These are phyloP conservation scores for Excalfactoria chinensis DNA, from an alignment of 2,113 vertebrate genomes.

Conservation along the genomic window DNA sequence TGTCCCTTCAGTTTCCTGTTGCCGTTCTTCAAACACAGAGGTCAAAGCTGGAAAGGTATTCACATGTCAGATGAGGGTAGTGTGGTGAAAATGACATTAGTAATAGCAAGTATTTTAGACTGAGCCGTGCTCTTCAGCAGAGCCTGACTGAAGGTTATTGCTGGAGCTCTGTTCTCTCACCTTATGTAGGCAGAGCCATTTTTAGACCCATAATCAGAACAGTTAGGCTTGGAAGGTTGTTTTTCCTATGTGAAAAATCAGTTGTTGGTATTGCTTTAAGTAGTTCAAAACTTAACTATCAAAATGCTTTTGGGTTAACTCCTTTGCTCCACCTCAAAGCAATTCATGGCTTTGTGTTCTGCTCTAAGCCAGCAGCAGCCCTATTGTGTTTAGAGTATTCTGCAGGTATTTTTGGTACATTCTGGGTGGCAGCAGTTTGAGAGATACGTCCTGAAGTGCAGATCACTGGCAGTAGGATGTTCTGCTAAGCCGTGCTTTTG, in stretches of 20 bases:
- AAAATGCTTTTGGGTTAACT: not conserved
- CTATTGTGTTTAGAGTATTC: not conserved
- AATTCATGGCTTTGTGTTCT: not conserved
- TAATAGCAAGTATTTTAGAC: not conserved
- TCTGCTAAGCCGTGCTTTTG: not conserved
- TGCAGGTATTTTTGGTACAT: not conserved
- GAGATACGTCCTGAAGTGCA: not conserved
- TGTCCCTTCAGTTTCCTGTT: fast-evolving
- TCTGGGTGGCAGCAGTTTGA: not conserved
- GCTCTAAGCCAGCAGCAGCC: not conserved
- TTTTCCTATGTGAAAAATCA: not conserved
- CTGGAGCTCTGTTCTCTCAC: not conserved
- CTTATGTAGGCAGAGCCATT: not conserved
- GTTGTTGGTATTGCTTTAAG: not conserved
- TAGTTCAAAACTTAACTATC: not conserved
- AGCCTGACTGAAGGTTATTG: not conserved
- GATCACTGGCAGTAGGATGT: fast-evolving
- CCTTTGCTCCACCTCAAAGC: not conserved
- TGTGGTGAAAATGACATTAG: fast-evolving
- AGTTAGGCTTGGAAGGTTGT: fast-evolving
- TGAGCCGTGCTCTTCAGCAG: not conserved
- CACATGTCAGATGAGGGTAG: fast-evolving
- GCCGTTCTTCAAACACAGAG: not conserved
- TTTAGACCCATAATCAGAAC: fast-evolving
- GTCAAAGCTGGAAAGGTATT: not conserved